Percentiles rank a stretch among this genome's conserved stretches.
Conservation (phyloP, 1,140 invertebrate species). For the Oreohelix idahoensis region DNA sequence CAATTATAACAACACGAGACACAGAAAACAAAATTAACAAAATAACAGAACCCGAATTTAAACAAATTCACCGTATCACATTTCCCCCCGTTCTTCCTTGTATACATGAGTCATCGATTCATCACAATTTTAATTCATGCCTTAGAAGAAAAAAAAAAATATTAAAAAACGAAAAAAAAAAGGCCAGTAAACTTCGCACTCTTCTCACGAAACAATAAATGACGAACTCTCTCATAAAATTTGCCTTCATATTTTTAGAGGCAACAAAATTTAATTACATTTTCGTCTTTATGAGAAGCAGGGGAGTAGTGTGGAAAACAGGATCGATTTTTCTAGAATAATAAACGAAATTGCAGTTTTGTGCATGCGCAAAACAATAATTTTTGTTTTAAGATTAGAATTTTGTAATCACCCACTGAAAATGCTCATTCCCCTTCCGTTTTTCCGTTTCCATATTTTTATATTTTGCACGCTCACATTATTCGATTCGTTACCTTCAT, state of each 20-base stretch:
- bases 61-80: background rate
- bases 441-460: background rate
- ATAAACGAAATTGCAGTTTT: constrained; percentile 37
- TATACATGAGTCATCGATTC: background rate
- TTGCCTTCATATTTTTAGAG: constrained; percentile 32
- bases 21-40: background rate
- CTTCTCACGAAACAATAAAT: constrained; percentile 31
- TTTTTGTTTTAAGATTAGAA: constrained; percentile 20
- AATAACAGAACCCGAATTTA: background rate
- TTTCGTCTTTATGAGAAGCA: constrained; percentile 29
- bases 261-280: constrained; percentile 36
- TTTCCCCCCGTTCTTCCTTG: background rate
- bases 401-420: constrained; percentile 23
- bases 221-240: constrained; percentile 32
- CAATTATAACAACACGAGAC: background rate
- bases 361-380: constrained; percentile 21
- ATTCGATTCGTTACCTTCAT: constrained; percentile 14
- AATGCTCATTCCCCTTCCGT: background rate
- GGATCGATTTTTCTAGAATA: constrained; percentile 26
- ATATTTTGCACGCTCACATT: background rate
- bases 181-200: background rate
- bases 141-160: background rate
- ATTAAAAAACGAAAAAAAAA: background rate
- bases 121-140: constrained; percentile 11
- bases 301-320: background rate